A percentile compares a stretch with the other conserved stretches of the same genome.
These are phyloP conservation scores for Andrena fulva DNA, from an alignment of 2,888 invertebrate genomes.

Conservation along the genomic window DNA sequence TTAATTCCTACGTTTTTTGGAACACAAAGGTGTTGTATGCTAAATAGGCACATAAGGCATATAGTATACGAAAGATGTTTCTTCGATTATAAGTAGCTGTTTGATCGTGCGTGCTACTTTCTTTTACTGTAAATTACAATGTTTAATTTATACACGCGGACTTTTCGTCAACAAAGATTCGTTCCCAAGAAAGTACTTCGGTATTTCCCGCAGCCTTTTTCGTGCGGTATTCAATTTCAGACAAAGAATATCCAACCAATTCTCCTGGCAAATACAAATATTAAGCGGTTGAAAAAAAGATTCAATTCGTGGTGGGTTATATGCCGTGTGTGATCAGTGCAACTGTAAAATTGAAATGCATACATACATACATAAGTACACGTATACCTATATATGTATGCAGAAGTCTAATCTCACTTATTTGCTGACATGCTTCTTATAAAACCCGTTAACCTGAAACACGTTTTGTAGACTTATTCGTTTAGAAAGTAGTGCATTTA, in stretches of 20 bases:
- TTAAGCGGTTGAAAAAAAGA: slow-evolving; percentile 22
- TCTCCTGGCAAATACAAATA: background rate
- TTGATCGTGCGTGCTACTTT: background rate
- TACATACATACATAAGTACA: background rate
- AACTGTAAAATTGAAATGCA: background rate
- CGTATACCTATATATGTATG: background rate
- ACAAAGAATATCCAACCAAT: slow-evolving; percentile 2
- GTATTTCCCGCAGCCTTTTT: slow-evolving; percentile 3
- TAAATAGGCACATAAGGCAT: background rate
- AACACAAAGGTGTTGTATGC: background rate
- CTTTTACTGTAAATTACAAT: slow-evolving; percentile 26
- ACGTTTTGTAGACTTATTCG: background rate
- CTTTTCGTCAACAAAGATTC: slow-evolving; percentile 2
- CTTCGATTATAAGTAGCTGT: background rate
- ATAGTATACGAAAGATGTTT: background rate
- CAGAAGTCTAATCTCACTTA: background rate
- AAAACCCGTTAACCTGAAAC: slow-evolving; percentile 6
- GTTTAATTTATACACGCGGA: slow-evolving; percentile 32
- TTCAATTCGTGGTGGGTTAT: slow-evolving; percentile 53
- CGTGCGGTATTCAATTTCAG: slow-evolving; percentile 1
- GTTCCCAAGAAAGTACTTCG: slow-evolving; percentile 4
- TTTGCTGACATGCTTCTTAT: background rate
- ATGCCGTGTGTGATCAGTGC: background rate
- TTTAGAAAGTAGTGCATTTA: background rate
- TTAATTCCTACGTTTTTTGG: background rate